Evolutionary conservation across 2,888 invertebrate species (phyloP).

Genomic region (Tinea pellionella): DNA sequence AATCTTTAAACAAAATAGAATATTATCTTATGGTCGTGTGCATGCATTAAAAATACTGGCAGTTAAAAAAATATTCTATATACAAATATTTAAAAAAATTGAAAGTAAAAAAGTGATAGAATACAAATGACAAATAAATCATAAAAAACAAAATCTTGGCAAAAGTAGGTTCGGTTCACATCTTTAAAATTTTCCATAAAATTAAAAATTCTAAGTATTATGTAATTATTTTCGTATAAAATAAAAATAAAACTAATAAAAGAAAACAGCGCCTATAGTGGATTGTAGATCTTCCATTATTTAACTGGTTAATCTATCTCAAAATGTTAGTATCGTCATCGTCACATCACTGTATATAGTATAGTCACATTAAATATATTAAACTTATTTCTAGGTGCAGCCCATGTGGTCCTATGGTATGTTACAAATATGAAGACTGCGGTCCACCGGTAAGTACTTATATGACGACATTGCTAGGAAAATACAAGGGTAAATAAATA

Average conservation of each 20-base stretch:
- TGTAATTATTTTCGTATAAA: neutral
- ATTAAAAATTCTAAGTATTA: neutral
- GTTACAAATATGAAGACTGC: slow-evolving; percentile 65
- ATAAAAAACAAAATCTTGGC: neutral
- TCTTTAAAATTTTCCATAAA: neutral
- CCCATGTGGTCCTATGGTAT: slow-evolving; percentile 60
- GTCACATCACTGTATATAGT: neutral
- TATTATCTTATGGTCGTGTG: neutral
- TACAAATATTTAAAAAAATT: neutral
- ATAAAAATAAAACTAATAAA: neutral
- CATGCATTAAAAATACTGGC: neutral
- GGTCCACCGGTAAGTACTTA: slow-evolving; percentile 50
- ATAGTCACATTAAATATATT: neutral
- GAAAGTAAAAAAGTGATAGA: neutral
- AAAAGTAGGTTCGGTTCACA: neutral
- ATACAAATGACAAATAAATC: neutral
- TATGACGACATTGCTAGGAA: too few relatives aligned
- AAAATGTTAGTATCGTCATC: neutral
- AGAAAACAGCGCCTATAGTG: neutral
- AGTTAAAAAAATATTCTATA: neutral
- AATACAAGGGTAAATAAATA: neutral
- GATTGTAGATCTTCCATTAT: neutral
- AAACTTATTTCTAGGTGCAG: slow-evolving; percentile 44
- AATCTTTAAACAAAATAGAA: too few relatives aligned
- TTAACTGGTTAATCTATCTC: neutral